A percentile compares a stretch with the other conserved stretches of the same genome.
These are phyloP conservation scores for Xiphorhynchus erythropygius DNA, from an alignment of 2,797 vertebrate genomes.

Conservation along the genomic window DNA sequence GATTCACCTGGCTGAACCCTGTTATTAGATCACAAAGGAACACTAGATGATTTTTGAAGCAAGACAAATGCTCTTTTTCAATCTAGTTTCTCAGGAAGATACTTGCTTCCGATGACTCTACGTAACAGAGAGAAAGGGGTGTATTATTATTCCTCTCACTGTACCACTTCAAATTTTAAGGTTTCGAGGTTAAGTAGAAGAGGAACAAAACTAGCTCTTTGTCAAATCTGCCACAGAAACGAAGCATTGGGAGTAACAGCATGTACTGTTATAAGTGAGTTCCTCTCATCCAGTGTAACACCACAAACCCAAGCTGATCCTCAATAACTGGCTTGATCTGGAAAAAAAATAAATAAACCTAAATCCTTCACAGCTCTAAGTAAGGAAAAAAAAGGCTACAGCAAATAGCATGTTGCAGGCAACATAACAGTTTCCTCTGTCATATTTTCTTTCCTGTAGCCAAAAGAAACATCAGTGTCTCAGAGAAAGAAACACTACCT, in stretches of 20 bases:
- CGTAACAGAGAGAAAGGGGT: not conserved
- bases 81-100: not conserved
- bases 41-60: not conserved
- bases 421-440: not conserved
- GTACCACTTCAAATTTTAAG: not conserved
- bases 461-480: not conserved
- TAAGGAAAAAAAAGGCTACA: not conserved
- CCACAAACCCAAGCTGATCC: not conserved
- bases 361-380: not conserved
- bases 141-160: not conserved
- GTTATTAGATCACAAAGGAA: not conserved
- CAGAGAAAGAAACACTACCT: not conserved
- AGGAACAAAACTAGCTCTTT: not conserved
- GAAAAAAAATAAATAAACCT: not conserved
- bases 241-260: not conserved
- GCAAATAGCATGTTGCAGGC: not conserved
- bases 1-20: not conserved
- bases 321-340: not conserved
- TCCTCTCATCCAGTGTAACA: not conserved
- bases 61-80: not conserved
- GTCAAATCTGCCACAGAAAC: not conserved
- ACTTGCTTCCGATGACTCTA: not conserved
- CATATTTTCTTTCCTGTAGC: not conserved
- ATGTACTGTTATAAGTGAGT: accelerated
- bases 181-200: not conserved